Evolutionary conservation across 2,113 vertebrate genomes (phyloP).

Genomic region (Odontesthes bonariensis): DNA sequence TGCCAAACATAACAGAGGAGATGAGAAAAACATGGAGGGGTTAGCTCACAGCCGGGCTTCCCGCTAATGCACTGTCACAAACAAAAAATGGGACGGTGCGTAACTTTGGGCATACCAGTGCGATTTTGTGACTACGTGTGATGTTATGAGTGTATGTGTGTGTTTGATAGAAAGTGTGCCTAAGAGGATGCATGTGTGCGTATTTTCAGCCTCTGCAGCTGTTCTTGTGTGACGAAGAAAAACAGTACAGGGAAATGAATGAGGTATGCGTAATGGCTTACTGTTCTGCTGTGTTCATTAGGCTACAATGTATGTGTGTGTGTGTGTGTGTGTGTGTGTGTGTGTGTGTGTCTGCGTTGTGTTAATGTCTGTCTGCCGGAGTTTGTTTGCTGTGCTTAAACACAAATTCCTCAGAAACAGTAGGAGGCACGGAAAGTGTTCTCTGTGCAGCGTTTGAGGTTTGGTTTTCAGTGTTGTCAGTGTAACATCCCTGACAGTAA

Average conservation of each 20-base stretch:
- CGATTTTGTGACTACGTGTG: constrained; percentile 49
- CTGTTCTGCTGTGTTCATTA: constrained; percentile 67
- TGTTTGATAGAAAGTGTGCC: constrained; percentile 40
- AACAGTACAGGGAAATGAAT: constrained; percentile 65
- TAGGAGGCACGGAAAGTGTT: constrained; percentile 67
- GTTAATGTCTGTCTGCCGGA: constrained; percentile 12
- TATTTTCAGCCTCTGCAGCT: constrained; percentile 49
- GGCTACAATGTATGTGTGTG: constrained; percentile 6
- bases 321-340: constrained; percentile 18
- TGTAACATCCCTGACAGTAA: constrained; percentile 53
- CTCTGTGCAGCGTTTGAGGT: constrained; percentile 55
- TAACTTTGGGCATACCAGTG: constrained; percentile 48
- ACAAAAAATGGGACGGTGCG: constrained; percentile 63
- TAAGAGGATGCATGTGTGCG: constrained; percentile 45
- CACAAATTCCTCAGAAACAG: constrained; percentile 72
- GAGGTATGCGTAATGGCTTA: constrained; percentile 62
- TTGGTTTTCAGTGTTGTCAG: constrained; percentile 58
- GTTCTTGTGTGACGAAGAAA: constrained; percentile 55
- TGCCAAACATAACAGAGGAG: constrained; percentile 80
- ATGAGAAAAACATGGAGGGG: constrained; percentile 72
- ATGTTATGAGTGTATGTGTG: constrained; percentile 29
- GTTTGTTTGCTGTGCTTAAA: constrained; percentile 61
- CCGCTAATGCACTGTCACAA: constrained; percentile 76
- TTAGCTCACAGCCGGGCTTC: constrained; percentile 75
- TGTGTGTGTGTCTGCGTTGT: constrained; percentile 19